A percentile compares a stretch with the other conserved stretches of the same genome.
Conservation (phyloP, 2,113 vertebrate genomes). For the Mionectes macconnelli region DNA sequence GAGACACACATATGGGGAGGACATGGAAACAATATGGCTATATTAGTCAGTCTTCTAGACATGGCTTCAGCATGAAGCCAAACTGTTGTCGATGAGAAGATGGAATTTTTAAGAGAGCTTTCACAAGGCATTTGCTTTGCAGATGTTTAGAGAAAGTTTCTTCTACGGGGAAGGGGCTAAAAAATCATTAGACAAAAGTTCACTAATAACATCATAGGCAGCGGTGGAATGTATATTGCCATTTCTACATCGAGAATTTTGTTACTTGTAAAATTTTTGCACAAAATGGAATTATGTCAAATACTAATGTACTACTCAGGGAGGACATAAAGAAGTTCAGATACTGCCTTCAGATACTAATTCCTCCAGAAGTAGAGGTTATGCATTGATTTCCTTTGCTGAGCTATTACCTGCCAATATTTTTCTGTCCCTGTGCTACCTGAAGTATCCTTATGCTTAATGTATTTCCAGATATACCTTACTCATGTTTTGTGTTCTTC, state of each 20-base stretch:
- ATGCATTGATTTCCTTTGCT: not conserved
- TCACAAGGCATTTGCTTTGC: not conserved
- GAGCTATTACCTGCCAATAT: not conserved
- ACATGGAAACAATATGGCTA: constrained; percentile 43
- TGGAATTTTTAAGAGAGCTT: not conserved
- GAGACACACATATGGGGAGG: constrained; percentile 45
- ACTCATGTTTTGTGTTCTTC: not conserved
- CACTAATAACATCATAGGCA: not conserved
- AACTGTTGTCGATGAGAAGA: not conserved
- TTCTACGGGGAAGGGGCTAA: not conserved
- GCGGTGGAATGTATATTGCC: not conserved
- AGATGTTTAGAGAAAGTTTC: not conserved
- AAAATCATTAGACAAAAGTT: not conserved
- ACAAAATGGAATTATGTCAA: not conserved
- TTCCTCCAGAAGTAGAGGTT: not conserved
- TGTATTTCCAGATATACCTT: not conserved
- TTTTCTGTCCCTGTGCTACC: not conserved
- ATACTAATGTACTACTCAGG: not conserved
- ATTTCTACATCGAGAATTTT: not conserved
- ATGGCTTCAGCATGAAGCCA: not conserved
- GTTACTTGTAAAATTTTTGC: not conserved
- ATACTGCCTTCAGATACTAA: not conserved
- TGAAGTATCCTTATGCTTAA: not conserved
- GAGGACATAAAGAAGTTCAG: not conserved
- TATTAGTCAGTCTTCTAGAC: constrained; percentile 44